Conservation (phyloP, 2,888 invertebrate species). For the Pogonocherus hispidulus region DNA sequence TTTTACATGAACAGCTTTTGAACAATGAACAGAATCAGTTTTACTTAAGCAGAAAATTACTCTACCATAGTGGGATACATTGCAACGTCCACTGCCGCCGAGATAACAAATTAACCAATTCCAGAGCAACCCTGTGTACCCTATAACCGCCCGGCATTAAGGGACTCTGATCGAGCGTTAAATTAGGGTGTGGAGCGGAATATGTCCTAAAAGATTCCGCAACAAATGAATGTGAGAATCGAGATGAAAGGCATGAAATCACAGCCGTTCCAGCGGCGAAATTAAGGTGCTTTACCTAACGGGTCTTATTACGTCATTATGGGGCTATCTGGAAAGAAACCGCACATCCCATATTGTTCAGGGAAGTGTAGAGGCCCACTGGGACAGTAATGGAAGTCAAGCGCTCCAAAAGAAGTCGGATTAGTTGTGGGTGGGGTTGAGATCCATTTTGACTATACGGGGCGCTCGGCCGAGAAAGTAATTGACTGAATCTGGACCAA, state of each 20-base stretch:
- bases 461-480: not conserved
- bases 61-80: too few species aligned
- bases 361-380: constrained; percentile 12
- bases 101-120: not conserved
- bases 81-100: not conserved
- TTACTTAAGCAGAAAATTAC: too few species aligned
- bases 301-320: constrained; percentile 50
- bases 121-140: not conserved
- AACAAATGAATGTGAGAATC: constrained; percentile 31
- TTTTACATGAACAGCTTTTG: too few species aligned
- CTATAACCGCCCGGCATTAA: constrained; percentile 8
- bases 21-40: too few species aligned
- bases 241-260: constrained; percentile 47
- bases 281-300: constrained; percentile 49
- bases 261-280: constrained; percentile 42
- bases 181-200: constrained; percentile 41
- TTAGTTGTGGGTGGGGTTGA: not conserved
- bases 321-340: constrained; percentile 47
- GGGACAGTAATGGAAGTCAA: constrained; percentile 24
- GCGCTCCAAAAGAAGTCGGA: constrained; percentile 12
- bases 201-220: constrained; percentile 42
- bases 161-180: constrained; percentile 37
- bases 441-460: not conserved
- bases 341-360: constrained; percentile 44
- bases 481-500: too few species aligned